These are phyloP conservation scores for Ammodytes dubius DNA, from an alignment of 2,113 vertebrate species.

Conservation along the genomic window DNA sequence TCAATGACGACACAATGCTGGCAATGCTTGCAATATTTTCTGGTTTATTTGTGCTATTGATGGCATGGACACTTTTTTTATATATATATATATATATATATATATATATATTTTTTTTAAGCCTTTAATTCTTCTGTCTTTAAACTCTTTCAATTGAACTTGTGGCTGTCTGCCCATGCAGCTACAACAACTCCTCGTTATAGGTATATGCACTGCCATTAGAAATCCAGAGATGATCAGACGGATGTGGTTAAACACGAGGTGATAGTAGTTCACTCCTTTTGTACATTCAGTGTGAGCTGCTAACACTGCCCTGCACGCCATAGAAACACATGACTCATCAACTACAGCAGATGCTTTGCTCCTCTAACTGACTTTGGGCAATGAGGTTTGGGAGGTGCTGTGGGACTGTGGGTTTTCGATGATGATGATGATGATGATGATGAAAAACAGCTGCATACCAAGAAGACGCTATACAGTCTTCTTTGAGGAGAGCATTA, in stretches of 20 bases:
- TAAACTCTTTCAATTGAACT: not conserved
- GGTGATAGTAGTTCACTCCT: not conserved
- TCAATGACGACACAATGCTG: not conserved
- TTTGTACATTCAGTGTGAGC: not conserved
- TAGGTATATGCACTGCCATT: not conserved
- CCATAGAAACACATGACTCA: conserved; percentile 68
- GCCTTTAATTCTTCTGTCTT: not conserved
- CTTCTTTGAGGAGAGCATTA: conserved; percentile 24
- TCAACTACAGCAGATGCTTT: conserved; percentile 53
- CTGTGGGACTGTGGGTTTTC: conserved; percentile 37
- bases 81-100: too few species aligned
- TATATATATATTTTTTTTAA: too few species aligned
- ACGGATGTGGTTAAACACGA: conserved; percentile 13
- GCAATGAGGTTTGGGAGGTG: conserved; percentile 38
- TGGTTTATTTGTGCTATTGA: not conserved
- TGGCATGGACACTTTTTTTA: conserved; percentile 10
- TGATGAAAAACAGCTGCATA: conserved; percentile 39
- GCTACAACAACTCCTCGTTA: not conserved
- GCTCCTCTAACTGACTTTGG: conserved; percentile 55
- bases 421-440: not conserved
- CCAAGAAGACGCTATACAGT: conserved; percentile 20
- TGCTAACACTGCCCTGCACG: conserved; percentile 44
- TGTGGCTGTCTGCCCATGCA: not conserved
- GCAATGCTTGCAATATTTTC: not conserved
- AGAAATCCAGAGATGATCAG: not conserved